These are phyloP conservation scores for Proctacanthus coquilletti DNA, from an alignment of 1,140 invertebrate genomes.

Conservation along the genomic window DNA sequence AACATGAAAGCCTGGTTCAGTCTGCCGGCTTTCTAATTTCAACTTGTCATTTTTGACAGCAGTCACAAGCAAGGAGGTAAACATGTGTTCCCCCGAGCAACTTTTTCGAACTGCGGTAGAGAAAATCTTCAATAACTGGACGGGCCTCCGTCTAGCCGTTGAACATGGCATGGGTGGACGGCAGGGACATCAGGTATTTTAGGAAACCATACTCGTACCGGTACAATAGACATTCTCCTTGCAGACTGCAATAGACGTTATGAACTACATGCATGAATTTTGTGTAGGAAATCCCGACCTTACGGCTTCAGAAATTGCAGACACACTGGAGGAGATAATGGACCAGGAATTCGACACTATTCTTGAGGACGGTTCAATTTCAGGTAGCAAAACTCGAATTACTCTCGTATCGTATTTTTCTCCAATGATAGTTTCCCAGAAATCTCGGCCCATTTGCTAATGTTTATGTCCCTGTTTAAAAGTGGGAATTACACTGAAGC, in stretches of 20 bases:
- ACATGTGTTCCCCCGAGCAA: too few species aligned
- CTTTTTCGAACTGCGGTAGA: conserved; percentile 40
- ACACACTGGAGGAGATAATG: conserved; percentile 44
- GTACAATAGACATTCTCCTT: conserved; percentile 7
- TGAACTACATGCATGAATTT: conserved; percentile 40
- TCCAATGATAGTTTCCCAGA: too few species aligned
- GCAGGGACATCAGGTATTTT: conserved; percentile 39
- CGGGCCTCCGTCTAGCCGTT: conserved; percentile 42
- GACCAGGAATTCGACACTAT: conserved; percentile 48
- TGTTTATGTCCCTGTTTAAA: too few species aligned
- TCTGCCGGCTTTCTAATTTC: too few species aligned
- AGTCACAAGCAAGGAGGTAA: too few species aligned
- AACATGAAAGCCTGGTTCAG: too few species aligned
- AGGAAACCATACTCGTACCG: neutral
- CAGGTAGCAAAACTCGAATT: too few species aligned
- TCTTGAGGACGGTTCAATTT: conserved; percentile 45
- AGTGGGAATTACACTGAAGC: too few species aligned
- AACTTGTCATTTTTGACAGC: too few species aligned
- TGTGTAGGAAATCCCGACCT: conserved; percentile 39
- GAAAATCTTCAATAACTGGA: conserved; percentile 46
- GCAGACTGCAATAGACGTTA: conserved; percentile 40
- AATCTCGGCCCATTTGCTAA: too few species aligned
- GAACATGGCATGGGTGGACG: conserved; percentile 49
- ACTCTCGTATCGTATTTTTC: too few species aligned
- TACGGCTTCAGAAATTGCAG: conserved; percentile 36